These are phyloP conservation scores for Pteruthius melanotis DNA, from an alignment of 2,113 vertebrate species.

Conservation along the genomic window DNA sequence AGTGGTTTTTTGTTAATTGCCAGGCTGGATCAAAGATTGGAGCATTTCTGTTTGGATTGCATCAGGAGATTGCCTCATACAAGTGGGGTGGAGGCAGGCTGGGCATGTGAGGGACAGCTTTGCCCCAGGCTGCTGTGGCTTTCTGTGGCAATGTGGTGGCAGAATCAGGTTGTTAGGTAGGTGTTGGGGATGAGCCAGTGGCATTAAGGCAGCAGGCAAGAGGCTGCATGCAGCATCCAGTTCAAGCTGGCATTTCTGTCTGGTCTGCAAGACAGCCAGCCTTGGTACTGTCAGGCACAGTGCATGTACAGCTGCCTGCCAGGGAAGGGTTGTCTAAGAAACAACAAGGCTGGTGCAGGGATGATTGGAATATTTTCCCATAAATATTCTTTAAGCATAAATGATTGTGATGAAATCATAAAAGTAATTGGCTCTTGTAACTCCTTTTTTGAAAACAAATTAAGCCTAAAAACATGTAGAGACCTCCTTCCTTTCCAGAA, in stretches of 20 bases:
- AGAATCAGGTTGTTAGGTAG: background rate
- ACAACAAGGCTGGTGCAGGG: background rate
- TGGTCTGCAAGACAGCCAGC: background rate
- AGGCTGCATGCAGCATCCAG: background rate
- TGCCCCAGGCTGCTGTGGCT: background rate
- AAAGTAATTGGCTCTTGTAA: background rate
- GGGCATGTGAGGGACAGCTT: accelerated
- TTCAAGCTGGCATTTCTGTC: background rate
- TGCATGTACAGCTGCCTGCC: background rate
- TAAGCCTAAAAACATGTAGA: background rate
- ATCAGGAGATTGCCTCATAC: background rate
- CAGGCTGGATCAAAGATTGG: background rate
- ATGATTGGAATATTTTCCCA: background rate
- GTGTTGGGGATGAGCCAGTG: background rate
- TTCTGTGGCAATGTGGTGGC: background rate
- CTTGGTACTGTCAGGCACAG: background rate
- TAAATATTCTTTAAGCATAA: background rate
- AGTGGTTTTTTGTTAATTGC: background rate
- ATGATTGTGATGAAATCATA: background rate
- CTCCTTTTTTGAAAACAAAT: conserved; percentile 13
- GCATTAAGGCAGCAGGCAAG: background rate
- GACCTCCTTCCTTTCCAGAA: background rate
- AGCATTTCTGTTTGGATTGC: background rate
- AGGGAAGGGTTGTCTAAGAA: background rate
- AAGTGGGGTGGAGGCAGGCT: background rate